Evolutionary conservation across 2,113 vertebrate genomes (phyloP).

Genomic region (Brachyhypopomus occidentalis): DNA sequence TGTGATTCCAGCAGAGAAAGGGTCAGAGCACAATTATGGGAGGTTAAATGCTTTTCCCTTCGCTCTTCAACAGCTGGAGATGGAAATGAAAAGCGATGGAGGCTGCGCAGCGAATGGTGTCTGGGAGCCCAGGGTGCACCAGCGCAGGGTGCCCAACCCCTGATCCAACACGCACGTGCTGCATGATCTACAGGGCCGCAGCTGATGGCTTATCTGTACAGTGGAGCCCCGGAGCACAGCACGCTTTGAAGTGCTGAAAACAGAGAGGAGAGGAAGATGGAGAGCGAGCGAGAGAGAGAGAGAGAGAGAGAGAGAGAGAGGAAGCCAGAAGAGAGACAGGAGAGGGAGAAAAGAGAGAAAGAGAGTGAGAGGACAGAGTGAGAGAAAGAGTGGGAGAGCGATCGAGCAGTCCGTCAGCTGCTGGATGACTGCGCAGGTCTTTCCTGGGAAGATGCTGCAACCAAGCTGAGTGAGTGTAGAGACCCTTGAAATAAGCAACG

Average conservation of each 20-base stretch:
- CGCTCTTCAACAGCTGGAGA: constrained; percentile 56
- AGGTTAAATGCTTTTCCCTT: constrained; percentile 71
- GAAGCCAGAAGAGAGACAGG: neutral
- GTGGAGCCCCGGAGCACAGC: constrained; percentile 51
- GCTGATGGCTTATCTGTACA: constrained; percentile 54
- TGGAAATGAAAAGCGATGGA: constrained; percentile 60
- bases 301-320: no score
- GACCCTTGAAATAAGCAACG: constrained; percentile 5
- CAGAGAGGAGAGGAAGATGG: neutral
- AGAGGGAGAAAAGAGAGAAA: neutral
- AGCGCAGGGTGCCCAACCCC: constrained; percentile 37
- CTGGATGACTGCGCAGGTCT: constrained; percentile 19
- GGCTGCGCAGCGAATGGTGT: constrained; percentile 48
- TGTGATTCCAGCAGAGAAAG: constrained; percentile 55
- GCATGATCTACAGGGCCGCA: constrained; percentile 39
- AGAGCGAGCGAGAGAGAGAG: no score
- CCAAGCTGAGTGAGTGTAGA: constrained; percentile 9
- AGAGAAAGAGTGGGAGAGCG: neutral
- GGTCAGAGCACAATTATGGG: constrained; percentile 71
- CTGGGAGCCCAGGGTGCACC: constrained; percentile 37
- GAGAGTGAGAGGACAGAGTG: no score
- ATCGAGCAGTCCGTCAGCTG: neutral
- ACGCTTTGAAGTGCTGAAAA: constrained; percentile 54
- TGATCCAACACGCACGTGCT: constrained; percentile 51
- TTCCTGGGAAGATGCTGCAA: constrained; percentile 11